These are phyloP conservation scores for Amphiprion ocellaris DNA, from an alignment of 2,113 vertebrate genomes.

Conservation along the genomic window DNA sequence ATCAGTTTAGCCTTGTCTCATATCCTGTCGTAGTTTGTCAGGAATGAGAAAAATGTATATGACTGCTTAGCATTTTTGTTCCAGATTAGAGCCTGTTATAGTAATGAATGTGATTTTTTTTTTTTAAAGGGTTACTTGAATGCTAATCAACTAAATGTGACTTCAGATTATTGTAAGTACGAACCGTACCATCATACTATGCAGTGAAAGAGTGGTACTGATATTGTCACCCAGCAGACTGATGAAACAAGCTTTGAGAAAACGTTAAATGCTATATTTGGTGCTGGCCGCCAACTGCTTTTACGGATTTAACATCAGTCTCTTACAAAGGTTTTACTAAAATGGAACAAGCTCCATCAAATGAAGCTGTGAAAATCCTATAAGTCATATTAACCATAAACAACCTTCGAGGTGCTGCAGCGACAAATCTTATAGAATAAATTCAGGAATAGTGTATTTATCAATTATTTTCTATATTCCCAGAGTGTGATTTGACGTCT, in stretches of 20 bases:
- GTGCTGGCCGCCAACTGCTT: slow-evolving; percentile 79
- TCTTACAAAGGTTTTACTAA: neutral
- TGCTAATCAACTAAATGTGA: slow-evolving; percentile 36
- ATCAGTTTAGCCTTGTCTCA: slow-evolving; percentile 19
- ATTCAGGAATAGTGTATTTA: slow-evolving; percentile 30
- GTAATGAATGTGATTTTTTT: slow-evolving; percentile 41
- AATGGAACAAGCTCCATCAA: slow-evolving; percentile 24
- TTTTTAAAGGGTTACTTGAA: slow-evolving; percentile 29
- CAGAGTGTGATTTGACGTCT: slow-evolving; percentile 46
- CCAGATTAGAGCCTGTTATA: neutral
- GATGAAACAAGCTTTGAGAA: neutral
- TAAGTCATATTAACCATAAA: slow-evolving; percentile 4
- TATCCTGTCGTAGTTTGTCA: slow-evolving; percentile 16
- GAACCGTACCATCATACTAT: slow-evolving; percentile 35
- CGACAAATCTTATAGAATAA: slow-evolving; percentile 14
- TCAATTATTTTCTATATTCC: slow-evolving; percentile 47
- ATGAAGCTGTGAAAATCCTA: slow-evolving; percentile 51
- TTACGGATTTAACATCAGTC: slow-evolving; percentile 2
- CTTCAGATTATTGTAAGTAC: slow-evolving; percentile 33
- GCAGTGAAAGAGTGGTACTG: slow-evolving; percentile 27
- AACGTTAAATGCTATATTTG: slow-evolving; percentile 48
- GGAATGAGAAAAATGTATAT: slow-evolving; percentile 21
- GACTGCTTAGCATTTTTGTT: slow-evolving; percentile 15
- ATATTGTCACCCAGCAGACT: neutral
- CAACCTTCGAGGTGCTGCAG: slow-evolving; percentile 42